phyloP scores from a whole-genome alignment of 1,140 invertebrate genomes.

The Bombus difficillimus region DNA sequence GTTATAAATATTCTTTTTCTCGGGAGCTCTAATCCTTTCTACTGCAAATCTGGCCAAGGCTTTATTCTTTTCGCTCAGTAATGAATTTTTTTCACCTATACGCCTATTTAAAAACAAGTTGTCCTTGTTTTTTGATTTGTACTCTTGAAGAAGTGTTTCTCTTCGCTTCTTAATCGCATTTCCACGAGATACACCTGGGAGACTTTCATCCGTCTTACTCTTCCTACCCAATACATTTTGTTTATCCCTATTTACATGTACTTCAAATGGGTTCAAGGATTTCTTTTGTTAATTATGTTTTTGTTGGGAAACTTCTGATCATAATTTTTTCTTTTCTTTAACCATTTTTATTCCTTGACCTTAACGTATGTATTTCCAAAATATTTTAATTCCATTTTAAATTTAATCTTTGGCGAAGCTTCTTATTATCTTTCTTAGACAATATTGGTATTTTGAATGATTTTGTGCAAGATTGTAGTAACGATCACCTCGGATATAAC shows the following conservation, averaged over 20 bases:
- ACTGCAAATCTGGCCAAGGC: constrained; percentile 92
- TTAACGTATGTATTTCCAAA: constrained; percentile 66
- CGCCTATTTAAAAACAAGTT: constrained; percentile 84
- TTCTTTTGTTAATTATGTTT: constrained; percentile 82
- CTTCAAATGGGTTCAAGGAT: constrained; percentile 92
- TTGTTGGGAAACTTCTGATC: constrained; percentile 80
- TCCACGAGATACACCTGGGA: constrained; percentile 92
- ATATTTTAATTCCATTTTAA: too few species aligned
- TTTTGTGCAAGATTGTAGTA: too few species aligned
- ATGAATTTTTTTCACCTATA: constrained; percentile 88
- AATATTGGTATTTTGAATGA: background rate
- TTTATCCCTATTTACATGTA: constrained; percentile 95
- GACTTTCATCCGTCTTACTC: constrained; percentile 90
- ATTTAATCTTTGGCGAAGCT: too few species aligned
- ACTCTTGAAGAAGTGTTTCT: constrained; percentile 93
- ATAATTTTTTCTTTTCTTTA: constrained; percentile 80
- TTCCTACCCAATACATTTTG: constrained; percentile 92
- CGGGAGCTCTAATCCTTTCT: constrained; percentile 88
- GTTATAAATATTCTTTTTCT: constrained; percentile 91
- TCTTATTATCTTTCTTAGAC: background rate
- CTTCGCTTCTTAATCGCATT: constrained; percentile 94
- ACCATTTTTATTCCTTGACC: constrained; percentile 81
- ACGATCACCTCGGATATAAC: background rate
- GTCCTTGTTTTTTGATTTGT: constrained; percentile 90
- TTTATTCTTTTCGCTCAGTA: constrained; percentile 90